Evolutionary conservation across 2,888 invertebrate species (phyloP).

Genomic region (Pharmacophagus antenor): DNA sequence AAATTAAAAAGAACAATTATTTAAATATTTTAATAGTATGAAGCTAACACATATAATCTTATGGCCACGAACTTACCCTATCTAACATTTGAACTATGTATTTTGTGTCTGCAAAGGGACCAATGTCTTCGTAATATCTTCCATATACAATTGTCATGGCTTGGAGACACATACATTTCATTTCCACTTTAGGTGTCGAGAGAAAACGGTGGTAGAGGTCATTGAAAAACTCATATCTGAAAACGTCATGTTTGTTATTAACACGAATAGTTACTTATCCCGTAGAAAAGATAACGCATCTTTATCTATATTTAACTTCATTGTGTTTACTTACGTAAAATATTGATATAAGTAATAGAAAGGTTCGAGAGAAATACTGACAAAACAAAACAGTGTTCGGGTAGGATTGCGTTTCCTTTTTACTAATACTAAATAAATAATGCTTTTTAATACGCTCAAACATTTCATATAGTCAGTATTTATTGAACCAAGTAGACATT

Average conservation of each 20-base stretch:
- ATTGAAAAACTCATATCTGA: slow-evolving; percentile 97
- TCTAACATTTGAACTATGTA: slow-evolving; percentile 97
- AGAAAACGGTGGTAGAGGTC: slow-evolving; percentile 98
- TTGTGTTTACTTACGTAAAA: too few species aligned
- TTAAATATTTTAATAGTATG: neutral
- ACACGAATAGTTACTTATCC: too few species aligned
- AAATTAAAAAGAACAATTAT: neutral
- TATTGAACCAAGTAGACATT: too few species aligned
- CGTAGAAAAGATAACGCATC: too few species aligned
- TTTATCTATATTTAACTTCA: too few species aligned
- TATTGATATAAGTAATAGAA: too few species aligned
- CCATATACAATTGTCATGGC: slow-evolving; percentile 99
- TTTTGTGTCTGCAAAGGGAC: slow-evolving; percentile 97
- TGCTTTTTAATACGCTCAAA: too few species aligned
- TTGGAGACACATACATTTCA: slow-evolving; percentile 98
- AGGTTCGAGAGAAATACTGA: too few species aligned
- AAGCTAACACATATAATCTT: neutral
- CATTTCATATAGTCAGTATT: too few species aligned
- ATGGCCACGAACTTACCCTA: slow-evolving; percentile 88
- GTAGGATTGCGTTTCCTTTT: too few species aligned
- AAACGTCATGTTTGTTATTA: slow-evolving; percentile 40
- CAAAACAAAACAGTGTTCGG: too few species aligned
- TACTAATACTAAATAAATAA: too few species aligned
- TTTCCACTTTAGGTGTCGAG: slow-evolving; percentile 93
- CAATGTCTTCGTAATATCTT: slow-evolving; percentile 97